phyloP scores from a whole-genome alignment of 2,888 invertebrate species.

The Apotomis betuletana region DNA sequence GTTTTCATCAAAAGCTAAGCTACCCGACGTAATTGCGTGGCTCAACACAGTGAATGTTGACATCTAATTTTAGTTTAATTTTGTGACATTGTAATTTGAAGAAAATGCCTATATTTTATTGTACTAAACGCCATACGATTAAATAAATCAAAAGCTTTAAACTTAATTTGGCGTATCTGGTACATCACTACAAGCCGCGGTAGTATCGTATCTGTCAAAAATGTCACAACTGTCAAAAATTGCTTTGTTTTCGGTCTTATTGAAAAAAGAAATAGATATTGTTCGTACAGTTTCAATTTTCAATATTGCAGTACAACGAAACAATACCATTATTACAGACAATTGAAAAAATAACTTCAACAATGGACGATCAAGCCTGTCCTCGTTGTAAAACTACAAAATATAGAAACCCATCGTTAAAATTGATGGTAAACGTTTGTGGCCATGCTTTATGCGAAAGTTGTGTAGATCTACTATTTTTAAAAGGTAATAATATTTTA shows the following conservation, averaged over 20 bases:
- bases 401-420: slow-evolving; percentile 97
- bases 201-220: background rate
- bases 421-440: slow-evolving; percentile 99
- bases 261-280: background rate
- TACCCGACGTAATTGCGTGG: no score
- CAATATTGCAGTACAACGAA: background rate
- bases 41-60: no score
- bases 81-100: no score
- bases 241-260: slow-evolving; percentile 24
- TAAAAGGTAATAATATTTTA: slow-evolving; percentile 88
- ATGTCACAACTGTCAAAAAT: no score
- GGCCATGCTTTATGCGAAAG: slow-evolving; percentile 99
- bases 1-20: no score
- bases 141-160: no score
- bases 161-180: no score
- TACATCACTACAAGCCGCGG: slow-evolving; percentile 16
- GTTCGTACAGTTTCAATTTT: background rate
- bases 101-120: no score
- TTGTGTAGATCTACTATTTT: slow-evolving; percentile 97
- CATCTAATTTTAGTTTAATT: no score
- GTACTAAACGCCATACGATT: no score
- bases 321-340: background rate
- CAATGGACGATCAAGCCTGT: slow-evolving; percentile 93
- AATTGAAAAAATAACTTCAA: slow-evolving; percentile 2
- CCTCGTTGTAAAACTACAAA: slow-evolving; percentile 98